Conservation (phyloP, 2,797 vertebrate genomes). For the Chromis chromis region DNA sequence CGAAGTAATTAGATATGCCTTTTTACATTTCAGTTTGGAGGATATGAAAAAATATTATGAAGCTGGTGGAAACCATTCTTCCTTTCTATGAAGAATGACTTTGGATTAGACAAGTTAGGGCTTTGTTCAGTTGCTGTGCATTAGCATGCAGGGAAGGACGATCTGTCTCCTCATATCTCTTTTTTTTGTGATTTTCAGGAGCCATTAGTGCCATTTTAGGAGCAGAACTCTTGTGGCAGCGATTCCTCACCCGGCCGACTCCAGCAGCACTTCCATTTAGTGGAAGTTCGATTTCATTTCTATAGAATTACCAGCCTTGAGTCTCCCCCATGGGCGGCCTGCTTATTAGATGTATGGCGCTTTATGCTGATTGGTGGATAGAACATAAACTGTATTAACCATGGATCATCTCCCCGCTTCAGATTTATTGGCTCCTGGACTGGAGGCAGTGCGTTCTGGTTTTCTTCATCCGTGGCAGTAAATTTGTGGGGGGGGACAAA, state of each 20-base stretch:
- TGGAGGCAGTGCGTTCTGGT: slow-evolving; percentile 5
- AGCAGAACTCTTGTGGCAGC: neutral
- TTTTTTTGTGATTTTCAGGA: neutral
- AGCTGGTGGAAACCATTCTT: neutral
- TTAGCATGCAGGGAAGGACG: neutral
- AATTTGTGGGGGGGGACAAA: slow-evolving; percentile 12
- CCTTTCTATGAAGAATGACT: neutral
- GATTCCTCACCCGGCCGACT: slow-evolving; percentile 21
- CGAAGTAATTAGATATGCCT: neutral
- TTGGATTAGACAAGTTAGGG: neutral
- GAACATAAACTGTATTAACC: slow-evolving; percentile 13
- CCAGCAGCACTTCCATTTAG: slow-evolving; percentile 24
- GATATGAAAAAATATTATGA: neutral
- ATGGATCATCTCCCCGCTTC: slow-evolving; percentile 22
- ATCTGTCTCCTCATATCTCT: neutral
- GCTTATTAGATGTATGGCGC: slow-evolving; percentile 17
- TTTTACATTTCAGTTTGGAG: neutral
- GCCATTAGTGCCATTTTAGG: neutral
- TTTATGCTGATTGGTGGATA: slow-evolving; percentile 33
- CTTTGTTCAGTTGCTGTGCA: neutral
- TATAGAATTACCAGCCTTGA: neutral
- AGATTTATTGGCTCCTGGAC: slow-evolving; percentile 33
- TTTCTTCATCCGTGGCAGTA: slow-evolving; percentile 40
- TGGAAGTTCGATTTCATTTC: slow-evolving; percentile 29
- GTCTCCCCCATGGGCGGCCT: neutral